Evolutionary conservation across 2,797 vertebrate genomes (phyloP).

Genomic region (Hephaestus fuliginosus): DNA sequence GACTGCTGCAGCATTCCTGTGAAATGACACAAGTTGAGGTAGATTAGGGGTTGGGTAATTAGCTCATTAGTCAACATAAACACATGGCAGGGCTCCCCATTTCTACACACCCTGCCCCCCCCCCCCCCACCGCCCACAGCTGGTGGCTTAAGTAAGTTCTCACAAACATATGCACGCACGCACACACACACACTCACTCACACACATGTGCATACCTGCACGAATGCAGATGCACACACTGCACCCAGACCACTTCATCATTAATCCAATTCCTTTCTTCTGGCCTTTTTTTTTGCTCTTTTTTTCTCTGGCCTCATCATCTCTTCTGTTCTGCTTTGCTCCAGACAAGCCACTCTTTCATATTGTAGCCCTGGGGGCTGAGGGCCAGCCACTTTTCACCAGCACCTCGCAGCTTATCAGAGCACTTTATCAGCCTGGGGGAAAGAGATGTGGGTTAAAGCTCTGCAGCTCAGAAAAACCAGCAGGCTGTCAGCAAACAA

Average conservation of each 20-base stretch:
- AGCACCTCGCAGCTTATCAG: slow-evolving; percentile 91
- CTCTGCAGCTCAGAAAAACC: slow-evolving; percentile 83
- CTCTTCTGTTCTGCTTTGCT: slow-evolving; percentile 70
- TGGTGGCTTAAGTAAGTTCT: slow-evolving; percentile 74
- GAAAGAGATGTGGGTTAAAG: slow-evolving; percentile 93
- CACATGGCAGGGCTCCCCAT: slow-evolving; percentile 81
- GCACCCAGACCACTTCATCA: slow-evolving; percentile 71
- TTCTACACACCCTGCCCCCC: slow-evolving; percentile 61
- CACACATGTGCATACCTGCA: slow-evolving; percentile 40
- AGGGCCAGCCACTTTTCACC: slow-evolving; percentile 88
- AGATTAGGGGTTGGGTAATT: slow-evolving; percentile 87
- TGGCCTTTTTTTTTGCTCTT: slow-evolving; percentile 36
- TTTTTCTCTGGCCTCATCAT: slow-evolving; percentile 60
- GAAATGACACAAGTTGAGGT: slow-evolving; percentile 89
- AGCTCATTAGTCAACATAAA: slow-evolving; percentile 89
- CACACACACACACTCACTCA: slow-evolving; percentile 27
- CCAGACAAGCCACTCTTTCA: slow-evolving; percentile 90
- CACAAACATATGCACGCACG: slow-evolving; percentile 44
- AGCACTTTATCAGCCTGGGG: slow-evolving; percentile 96
- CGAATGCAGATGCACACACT: slow-evolving; percentile 43
- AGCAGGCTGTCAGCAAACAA: slow-evolving; percentile 93
- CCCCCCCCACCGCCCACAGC: slow-evolving; percentile 74
- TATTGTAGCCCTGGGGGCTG: slow-evolving; percentile 84
- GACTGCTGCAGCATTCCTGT: slow-evolving; percentile 87
- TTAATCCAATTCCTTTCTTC: slow-evolving; percentile 67